Evolutionary conservation across 2,888 invertebrate genomes (phyloP), one percentile per base, ranked within the genome.

Genomic region (Teleogryllus oceanicus): DNA sequence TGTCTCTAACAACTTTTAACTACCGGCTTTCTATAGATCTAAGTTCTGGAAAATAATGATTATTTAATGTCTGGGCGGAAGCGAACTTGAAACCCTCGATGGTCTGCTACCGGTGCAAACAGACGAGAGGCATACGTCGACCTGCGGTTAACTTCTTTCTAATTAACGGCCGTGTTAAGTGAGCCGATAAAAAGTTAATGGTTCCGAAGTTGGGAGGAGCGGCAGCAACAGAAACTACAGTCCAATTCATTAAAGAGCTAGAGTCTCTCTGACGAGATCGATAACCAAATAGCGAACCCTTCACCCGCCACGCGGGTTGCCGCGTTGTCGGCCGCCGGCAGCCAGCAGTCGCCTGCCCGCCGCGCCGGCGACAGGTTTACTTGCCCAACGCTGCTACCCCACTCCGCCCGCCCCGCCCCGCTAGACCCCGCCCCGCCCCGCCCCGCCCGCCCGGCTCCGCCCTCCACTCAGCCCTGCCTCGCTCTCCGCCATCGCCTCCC

Each of bases 151-250:
- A 62, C 62, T 62, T 62, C 62, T 62, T 62, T 18, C 62, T 62
- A 62, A 62, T 62, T 62, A 62, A 62, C 13, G 16, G 62, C n/a
- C 62, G 62, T 62, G 62, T 11, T 62, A 62, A 62, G 62, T 18
- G 62, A 62, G 62, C n/a, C 62, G n/a, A 62, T 62, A 62, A 62
- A 62, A 62, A 62, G 62, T 62, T 62, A 62, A 62, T 62, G 62
- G 62, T 1, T n/a, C 16, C n/a, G 62, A 62, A 13, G 62, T 13
- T 62, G 62, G 62, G n/a, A n/a, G n/a, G 13, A n/a, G 62, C n/a
- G 2, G 18, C 62, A 18, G 62, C 62, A 37, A 37, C 62, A n/a
- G 62, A 62, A 62, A 62, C 62, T 62, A 62, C 62, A 62, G n/a
- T 62, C 62, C 62, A 62, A 62, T 62, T 62, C 62, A 62, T 62